Evolutionary conservation across 2,888 invertebrate genomes (phyloP).

Genomic region (Lapara coniferarum): DNA sequence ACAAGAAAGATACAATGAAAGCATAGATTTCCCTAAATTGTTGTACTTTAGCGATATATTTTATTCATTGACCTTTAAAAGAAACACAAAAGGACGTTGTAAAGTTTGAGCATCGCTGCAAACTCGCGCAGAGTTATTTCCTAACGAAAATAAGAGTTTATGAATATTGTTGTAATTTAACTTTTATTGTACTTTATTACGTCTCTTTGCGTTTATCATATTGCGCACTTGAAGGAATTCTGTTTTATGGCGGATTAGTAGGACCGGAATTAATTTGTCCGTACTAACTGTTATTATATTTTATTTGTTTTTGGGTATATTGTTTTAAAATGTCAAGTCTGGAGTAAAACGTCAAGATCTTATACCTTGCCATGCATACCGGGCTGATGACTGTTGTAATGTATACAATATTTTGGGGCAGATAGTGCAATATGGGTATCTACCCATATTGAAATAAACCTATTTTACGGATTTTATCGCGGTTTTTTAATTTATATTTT

Average conservation of each 20-base stretch:
- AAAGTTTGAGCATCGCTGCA: slow-evolving; percentile 8
- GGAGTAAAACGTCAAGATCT: too few species aligned
- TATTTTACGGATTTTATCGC: too few species aligned
- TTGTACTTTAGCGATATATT: too few species aligned
- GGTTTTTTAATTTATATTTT: too few species aligned
- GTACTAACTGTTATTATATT: neutral
- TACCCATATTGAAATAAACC: too few species aligned
- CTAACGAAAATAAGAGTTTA: slow-evolving; percentile 34
- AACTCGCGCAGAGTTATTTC: slow-evolving; percentile 24
- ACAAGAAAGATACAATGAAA: too few species aligned
- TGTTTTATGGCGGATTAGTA: neutral
- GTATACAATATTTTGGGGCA: too few species aligned
- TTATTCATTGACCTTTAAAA: neutral
- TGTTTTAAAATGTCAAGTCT: too few species aligned
- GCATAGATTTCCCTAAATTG: too few species aligned
- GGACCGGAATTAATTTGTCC: neutral
- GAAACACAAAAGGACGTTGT: neutral
- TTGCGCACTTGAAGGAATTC: slow-evolving; percentile 1
- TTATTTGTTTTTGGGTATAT: neutral
- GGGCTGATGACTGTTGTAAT: too few species aligned
- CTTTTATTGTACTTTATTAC: slow-evolving; percentile 33
- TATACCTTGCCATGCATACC: too few species aligned
- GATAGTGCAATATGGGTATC: too few species aligned
- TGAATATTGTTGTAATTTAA: slow-evolving; percentile 29
- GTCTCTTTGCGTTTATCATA: slow-evolving; percentile 24